Evolutionary conservation across 2,113 vertebrate genomes (phyloP), one percentile per base, ranked within the genome.

Genomic region (Budorcas taxicolor): DNA sequence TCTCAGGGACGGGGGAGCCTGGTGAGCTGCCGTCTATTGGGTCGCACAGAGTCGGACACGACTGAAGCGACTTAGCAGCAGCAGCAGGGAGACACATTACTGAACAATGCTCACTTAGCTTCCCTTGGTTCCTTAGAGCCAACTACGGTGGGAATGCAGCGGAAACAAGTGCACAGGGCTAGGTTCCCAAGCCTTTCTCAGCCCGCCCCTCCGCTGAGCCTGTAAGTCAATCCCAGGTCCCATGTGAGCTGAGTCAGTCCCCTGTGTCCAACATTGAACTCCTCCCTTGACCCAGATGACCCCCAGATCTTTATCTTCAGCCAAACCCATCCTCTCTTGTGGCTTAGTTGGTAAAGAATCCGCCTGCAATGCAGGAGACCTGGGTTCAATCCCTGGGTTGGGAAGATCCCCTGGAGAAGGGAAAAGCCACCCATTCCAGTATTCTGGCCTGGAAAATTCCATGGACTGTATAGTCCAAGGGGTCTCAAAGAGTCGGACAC

Each of bases 1-100:
- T 64, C 14, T 33, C 60, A 64, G 60, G 7, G 60, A 64, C 0
- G 6, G 60, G 57, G 31, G 60, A 64, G 60, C 31, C 31, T 3
- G 60, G 31, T 64, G 31, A 1, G 60, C 31, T 64, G 60, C 60
- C 3, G 3, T 33, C 60, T 64, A 64, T 7, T 33, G 60, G 60
- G 31, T 16, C 0, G 0, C 31, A 33, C 60, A 33, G 31, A 33
- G 60, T 33, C 0, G 3, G 60, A 16, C 14, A 33, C 0, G 3
- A 64, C 31, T 33, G 14, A 64, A 64, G 60, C 6, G 3, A 64
- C 14, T 64, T 64, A 62, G 13, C 29, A 64, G 13, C 58, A 57
- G 57, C 57, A 62, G 27, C 60, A 33, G 60, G 45, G 67, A 55
- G 53, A 84, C 14, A 12, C n/a, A 23, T 15, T 8, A 10, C 45